Evolutionary conservation across 2,797 vertebrate species (phyloP).

Genomic region (Esox lucius): DNA sequence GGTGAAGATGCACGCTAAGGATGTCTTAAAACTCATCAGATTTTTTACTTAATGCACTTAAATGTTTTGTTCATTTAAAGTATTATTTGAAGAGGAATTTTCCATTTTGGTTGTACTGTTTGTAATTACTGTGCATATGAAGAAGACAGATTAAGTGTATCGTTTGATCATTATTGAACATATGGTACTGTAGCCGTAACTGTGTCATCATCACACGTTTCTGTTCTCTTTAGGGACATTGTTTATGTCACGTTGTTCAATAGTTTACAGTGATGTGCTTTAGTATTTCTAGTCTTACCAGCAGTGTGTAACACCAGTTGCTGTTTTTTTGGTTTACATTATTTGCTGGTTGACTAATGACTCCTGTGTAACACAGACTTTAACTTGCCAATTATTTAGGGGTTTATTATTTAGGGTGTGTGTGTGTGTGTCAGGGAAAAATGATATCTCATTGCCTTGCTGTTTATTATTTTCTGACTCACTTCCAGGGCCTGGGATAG

Average conservation of each 20-base stretch:
- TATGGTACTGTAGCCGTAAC: not conserved
- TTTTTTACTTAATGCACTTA: not conserved
- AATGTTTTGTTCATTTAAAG: not conserved
- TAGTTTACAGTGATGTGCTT: constrained; percentile 46
- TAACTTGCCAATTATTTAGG: not conserved
- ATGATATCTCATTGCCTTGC: not conserved
- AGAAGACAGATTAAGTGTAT: not conserved
- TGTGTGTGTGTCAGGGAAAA: constrained; percentile 17
- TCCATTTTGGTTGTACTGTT: not conserved
- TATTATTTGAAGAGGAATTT: not conserved
- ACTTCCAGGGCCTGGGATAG: not conserved
- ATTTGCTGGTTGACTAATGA: constrained; percentile 18
- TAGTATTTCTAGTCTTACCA: constrained; percentile 25
- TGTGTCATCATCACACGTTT: not conserved
- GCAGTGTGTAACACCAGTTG: constrained; percentile 28
- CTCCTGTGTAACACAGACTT: not conserved
- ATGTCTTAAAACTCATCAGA: not conserved
- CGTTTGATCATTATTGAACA: not conserved
- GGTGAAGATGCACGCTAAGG: not conserved
- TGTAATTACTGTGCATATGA: not conserved
- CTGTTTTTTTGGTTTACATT: constrained; percentile 14
- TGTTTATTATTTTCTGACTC: not conserved
- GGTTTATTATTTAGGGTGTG: constrained; percentile 17
- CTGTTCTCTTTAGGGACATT: not conserved
- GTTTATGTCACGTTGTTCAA: constrained; percentile 36